Evolutionary conservation across 2,113 vertebrate species (phyloP).

Genomic region (Pandion haliaetus): DNA sequence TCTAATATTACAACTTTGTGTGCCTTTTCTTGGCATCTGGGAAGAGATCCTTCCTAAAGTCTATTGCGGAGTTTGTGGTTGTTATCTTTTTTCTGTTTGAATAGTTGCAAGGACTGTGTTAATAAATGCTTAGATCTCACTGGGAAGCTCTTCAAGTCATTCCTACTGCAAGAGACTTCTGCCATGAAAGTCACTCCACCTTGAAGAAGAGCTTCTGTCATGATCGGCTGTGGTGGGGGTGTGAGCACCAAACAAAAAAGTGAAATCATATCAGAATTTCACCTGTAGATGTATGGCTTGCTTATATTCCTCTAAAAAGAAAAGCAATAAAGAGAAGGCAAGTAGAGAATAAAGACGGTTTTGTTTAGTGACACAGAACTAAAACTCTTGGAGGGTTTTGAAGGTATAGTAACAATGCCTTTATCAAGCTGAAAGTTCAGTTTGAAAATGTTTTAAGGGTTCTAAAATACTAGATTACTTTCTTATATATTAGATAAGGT

Average conservation of each 20-base stretch:
- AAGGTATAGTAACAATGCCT: neutral
- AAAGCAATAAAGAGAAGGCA: neutral
- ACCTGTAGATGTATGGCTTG: neutral
- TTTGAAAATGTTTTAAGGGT: neutral
- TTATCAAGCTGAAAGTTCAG: neutral
- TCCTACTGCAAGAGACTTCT: neutral
- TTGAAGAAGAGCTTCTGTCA: neutral
- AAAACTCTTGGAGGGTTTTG: neutral
- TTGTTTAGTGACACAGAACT: neutral
- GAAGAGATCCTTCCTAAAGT: neutral
- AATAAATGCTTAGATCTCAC: neutral
- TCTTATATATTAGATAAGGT: too few relatives aligned
- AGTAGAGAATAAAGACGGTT: neutral
- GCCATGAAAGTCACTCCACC: neutral
- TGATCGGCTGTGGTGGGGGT: neutral
- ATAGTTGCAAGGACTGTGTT: neutral
- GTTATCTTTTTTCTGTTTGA: neutral
- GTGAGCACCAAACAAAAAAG: neutral
- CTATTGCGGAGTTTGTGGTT: neutral
- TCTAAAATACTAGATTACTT: neutral
- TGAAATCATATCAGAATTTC: neutral
- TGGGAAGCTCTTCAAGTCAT: neutral
- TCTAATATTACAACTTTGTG: neutral
- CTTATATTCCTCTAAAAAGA: neutral
- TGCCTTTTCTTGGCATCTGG: neutral